Conservation (phyloP, 2,113 vertebrate species). For the Ciconia maguari region DNA sequence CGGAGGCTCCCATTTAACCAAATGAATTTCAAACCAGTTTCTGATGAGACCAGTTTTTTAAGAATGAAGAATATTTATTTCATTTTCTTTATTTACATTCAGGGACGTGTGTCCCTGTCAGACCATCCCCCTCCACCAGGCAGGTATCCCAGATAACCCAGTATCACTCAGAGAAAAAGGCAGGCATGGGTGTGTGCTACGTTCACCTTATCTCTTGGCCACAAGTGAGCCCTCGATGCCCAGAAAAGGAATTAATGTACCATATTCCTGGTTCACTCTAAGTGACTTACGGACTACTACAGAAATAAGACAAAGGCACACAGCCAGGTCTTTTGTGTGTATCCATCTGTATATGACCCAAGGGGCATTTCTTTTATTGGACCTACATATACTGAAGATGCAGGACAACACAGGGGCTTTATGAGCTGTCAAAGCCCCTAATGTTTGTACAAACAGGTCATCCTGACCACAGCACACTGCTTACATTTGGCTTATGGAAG, state of each 20-base stretch:
- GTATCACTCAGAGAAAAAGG: constrained; percentile 3
- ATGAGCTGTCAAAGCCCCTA: background rate
- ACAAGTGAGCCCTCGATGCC: background rate
- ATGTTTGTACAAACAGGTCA: background rate
- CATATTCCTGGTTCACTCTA: background rate
- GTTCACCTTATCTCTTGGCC: constrained; percentile 45
- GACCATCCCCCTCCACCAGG: constrained; percentile 1
- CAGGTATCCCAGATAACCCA: constrained; percentile 49
- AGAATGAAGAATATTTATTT: background rate
- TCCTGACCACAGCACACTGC: background rate
- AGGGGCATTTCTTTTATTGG: background rate
- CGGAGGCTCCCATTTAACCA: background rate
- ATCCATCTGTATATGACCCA: background rate
- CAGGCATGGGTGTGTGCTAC: constrained; percentile 1
- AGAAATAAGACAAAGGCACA: background rate
- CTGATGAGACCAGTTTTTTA: background rate
- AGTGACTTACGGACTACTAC: background rate
- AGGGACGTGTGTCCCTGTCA: background rate
- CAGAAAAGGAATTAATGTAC: background rate
- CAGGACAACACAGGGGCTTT: background rate
- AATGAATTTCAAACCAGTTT: background rate
- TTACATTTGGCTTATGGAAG: background rate
- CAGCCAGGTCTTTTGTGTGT: background rate
- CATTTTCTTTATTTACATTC: background rate
- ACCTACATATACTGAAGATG: background rate